Percentiles rank a stretch among this genome's conserved stretches.
Evolutionary conservation across 2,888 invertebrate species (phyloP).

Genomic region (Penaeus monodon): DNA sequence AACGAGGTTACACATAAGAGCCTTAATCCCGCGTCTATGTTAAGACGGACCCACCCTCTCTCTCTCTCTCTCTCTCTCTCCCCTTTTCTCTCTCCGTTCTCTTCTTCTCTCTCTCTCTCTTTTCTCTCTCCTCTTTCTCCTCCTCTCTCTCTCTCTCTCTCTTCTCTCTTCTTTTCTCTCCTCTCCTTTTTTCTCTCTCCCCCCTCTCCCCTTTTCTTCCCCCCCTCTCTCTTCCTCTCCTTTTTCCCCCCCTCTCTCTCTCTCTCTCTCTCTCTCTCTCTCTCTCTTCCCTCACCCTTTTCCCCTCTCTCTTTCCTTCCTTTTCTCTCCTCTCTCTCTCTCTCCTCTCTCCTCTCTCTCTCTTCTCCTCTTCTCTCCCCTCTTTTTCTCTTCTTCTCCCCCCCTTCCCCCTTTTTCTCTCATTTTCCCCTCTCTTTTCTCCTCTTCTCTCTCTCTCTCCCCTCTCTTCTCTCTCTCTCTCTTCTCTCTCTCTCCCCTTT

Average conservation of each 20-base stretch:
- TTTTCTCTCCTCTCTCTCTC: not conserved
- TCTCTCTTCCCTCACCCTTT: not conserved
- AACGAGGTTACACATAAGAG: slow-evolving; percentile 44
- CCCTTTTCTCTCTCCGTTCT: not conserved
- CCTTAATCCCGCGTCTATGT: slow-evolving; percentile 23
- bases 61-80: not conserved
- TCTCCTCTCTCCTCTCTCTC: not conserved
- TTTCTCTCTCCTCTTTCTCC: not conserved
- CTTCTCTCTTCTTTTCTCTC: not conserved
- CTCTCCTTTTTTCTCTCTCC: too few species aligned
- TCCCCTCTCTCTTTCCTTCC: not conserved
- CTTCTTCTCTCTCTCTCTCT: not conserved
- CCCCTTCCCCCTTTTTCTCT: not conserved
- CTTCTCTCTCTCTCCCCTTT: too few species aligned
- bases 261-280: not conserved
- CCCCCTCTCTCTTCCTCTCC: not conserved
- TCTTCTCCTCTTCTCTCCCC: not conserved
- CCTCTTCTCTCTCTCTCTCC: not conserved
- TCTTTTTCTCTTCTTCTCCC: not conserved
- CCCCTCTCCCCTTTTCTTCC: not conserved
- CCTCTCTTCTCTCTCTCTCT: not conserved
- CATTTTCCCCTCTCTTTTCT: too few species aligned
- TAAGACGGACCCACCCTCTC: slow-evolving; percentile 8
- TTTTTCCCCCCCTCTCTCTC: not conserved
- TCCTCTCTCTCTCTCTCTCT: not conserved